Conservation (phyloP, 1,140 invertebrate species). For the Thaumetopoea pityocampa region DNA sequence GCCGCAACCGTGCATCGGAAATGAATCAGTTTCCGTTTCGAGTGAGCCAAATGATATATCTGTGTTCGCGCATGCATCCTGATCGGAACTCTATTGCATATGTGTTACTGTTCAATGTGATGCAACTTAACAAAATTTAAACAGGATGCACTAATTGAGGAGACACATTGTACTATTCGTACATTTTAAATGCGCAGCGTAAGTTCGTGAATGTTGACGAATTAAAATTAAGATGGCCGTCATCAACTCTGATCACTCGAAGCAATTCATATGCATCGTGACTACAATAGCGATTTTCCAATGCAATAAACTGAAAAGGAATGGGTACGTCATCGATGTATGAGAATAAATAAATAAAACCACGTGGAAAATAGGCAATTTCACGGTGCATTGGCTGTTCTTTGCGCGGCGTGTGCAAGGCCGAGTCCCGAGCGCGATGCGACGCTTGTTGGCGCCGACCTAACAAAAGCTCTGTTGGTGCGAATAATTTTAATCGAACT, state of each 20-base stretch:
- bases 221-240: slow-evolving; percentile 40
- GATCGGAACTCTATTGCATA: slow-evolving; percentile 40
- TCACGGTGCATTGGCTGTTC: slow-evolving; percentile 69
- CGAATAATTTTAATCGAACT: slow-evolving; percentile 43
- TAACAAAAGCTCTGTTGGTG: slow-evolving; percentile 52
- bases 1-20: slow-evolving; percentile 72
- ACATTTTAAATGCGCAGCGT: slow-evolving; percentile 53
- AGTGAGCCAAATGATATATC: slow-evolving; percentile 65
- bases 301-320: slow-evolving; percentile 36
- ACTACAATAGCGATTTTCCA: slow-evolving; percentile 29
- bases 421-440: slow-evolving; percentile 30
- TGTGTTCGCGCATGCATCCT: slow-evolving; percentile 31
- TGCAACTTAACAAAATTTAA: slow-evolving; percentile 25
- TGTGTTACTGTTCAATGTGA: slow-evolving; percentile 32
- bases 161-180: slow-evolving; percentile 48
- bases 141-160: slow-evolving; percentile 37
- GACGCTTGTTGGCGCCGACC: slow-evolving; percentile 26
- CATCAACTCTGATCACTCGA: slow-evolving; percentile 15
- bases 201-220: slow-evolving; percentile 44
- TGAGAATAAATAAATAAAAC: slow-evolving; percentile 74
- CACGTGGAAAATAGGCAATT: slow-evolving; percentile 74
- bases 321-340: slow-evolving; percentile 60
- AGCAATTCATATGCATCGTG: slow-evolving; percentile 12
- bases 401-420: slow-evolving; percentile 59
- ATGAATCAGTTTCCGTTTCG: slow-evolving; percentile 72